Conservation (phyloP, 2,888 invertebrate genomes). For the Ramazzottius varieornatus region DNA sequence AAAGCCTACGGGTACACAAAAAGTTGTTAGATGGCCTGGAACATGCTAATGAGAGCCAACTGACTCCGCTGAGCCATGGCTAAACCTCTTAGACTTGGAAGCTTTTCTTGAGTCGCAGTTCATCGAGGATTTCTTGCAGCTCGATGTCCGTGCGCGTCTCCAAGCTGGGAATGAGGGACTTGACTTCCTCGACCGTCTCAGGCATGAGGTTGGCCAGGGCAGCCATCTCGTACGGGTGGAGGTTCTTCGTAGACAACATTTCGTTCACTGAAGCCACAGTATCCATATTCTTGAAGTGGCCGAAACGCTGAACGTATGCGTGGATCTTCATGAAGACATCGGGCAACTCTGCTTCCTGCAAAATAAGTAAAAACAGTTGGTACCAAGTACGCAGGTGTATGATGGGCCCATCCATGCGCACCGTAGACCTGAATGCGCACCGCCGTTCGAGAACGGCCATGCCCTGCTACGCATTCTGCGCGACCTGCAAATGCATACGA, state of each 20-base stretch:
- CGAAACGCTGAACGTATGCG: conserved; percentile 77
- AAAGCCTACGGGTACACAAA: no score
- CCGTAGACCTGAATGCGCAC: no score
- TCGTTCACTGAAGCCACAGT: conserved; percentile 84
- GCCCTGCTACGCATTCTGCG: no score
- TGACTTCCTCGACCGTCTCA: conserved; percentile 91
- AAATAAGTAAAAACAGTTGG: no score
- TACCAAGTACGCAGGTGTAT: no score
- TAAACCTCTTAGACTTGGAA: conserved; percentile 52
- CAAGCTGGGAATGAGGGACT: conserved; percentile 66
- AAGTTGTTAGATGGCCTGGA: no score
- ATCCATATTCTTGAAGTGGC: conserved; percentile 92
- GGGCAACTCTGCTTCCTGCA: conserved; percentile 65
- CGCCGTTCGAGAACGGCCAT: no score
- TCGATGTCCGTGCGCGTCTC: not conserved
- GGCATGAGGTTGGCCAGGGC: conserved; percentile 97
- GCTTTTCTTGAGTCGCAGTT: conserved; percentile 89
- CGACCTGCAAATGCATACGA: no score
- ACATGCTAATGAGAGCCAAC: no score
- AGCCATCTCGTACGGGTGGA: conserved; percentile 93
- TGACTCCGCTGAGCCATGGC: no score
- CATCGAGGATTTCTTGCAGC: conserved; percentile 47
- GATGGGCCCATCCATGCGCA: no score
- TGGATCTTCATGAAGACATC: conserved; percentile 95
- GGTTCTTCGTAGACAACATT: conserved; percentile 65